These are phyloP conservation scores for Ptilonorhynchus violaceus DNA, from an alignment of 2,113 vertebrate genomes.

Conservation along the genomic window DNA sequence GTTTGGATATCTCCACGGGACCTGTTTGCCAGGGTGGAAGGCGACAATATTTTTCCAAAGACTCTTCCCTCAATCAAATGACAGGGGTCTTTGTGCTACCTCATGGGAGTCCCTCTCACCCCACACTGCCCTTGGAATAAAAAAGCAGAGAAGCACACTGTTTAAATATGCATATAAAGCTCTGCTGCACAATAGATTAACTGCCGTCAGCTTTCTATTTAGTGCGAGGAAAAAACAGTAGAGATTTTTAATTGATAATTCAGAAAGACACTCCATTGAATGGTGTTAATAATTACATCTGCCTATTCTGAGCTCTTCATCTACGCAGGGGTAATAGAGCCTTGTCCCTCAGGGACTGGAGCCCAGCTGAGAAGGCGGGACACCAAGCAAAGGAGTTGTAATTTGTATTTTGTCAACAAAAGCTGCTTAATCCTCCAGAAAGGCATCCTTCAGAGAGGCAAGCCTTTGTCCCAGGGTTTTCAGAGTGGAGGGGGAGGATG, in stretches of 20 bases:
- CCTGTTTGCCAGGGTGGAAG: conserved; percentile 55
- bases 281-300: conserved; percentile 68
- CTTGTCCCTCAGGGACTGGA: conserved; percentile 56
- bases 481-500: conserved; percentile 46
- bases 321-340: conserved; percentile 53
- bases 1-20: conserved; percentile 53
- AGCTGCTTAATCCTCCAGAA: conserved; percentile 80
- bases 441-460: conserved; percentile 73
- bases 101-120: conserved; percentile 54
- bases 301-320: conserved; percentile 63
- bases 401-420: conserved; percentile 87
- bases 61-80: conserved; percentile 30
- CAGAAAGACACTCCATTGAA: conserved; percentile 64
- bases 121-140: conserved; percentile 23
- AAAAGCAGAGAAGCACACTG: conserved; percentile 32
- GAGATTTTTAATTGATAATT: conserved; percentile 69
- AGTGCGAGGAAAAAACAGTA: conserved; percentile 44
- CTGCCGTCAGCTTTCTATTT: conserved; percentile 47
- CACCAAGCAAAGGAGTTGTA: conserved; percentile 72
- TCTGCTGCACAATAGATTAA: conserved; percentile 56
- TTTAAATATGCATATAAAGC: conserved; percentile 62
- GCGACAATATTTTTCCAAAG: conserved; percentile 50
- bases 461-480: conserved; percentile 73
- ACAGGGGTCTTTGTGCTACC: conserved; percentile 54
- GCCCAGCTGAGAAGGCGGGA: conserved; percentile 73